Evolutionary conservation across 2,888 invertebrate genomes (phyloP).

Genomic region (Patella ulyssiponensis): DNA sequence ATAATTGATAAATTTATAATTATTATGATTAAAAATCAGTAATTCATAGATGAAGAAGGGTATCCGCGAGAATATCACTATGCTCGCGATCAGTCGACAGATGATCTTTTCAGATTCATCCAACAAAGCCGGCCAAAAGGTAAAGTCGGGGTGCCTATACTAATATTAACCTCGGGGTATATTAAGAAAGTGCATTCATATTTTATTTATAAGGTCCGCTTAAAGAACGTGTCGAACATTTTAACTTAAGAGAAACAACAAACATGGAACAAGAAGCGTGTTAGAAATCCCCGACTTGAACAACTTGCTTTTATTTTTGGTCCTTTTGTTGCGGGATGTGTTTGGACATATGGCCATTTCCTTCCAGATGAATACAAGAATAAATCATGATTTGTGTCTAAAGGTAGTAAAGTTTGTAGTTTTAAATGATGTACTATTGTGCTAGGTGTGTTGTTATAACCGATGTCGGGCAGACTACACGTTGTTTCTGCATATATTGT

Average conservation of each 20-base stretch:
- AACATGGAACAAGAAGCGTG: slow-evolving; percentile 5
- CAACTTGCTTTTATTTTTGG: slow-evolving; percentile 9
- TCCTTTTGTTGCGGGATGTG: neutral
- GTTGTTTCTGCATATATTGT: too few relatives aligned
- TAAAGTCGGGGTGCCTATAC: neutral
- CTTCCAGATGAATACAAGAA: neutral
- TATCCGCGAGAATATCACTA: too few relatives aligned
- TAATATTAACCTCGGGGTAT: neutral
- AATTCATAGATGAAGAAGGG: too few relatives aligned
- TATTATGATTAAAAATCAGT: too few relatives aligned
- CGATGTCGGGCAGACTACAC: too few relatives aligned
- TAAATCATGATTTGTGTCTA: too few relatives aligned
- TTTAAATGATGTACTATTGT: too few relatives aligned
- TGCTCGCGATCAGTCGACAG: too few relatives aligned
- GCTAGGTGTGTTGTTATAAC: too few relatives aligned
- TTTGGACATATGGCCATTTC: slow-evolving; percentile 3
- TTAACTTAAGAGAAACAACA: slow-evolving; percentile 13
- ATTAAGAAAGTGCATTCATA: slow-evolving; percentile 1
- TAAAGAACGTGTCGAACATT: slow-evolving; percentile 3
- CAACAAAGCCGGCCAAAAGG: slow-evolving; percentile 4
- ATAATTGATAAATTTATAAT: too few relatives aligned
- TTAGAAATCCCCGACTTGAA: slow-evolving; percentile 6
- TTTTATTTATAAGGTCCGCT: slow-evolving; percentile 1
- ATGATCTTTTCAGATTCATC: too few relatives aligned
- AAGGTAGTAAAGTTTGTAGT: too few relatives aligned